Evolutionary conservation across 2,797 vertebrate species (phyloP), one percentile per base, ranked within the genome.

Genomic region (Gallinago stenura): DNA sequence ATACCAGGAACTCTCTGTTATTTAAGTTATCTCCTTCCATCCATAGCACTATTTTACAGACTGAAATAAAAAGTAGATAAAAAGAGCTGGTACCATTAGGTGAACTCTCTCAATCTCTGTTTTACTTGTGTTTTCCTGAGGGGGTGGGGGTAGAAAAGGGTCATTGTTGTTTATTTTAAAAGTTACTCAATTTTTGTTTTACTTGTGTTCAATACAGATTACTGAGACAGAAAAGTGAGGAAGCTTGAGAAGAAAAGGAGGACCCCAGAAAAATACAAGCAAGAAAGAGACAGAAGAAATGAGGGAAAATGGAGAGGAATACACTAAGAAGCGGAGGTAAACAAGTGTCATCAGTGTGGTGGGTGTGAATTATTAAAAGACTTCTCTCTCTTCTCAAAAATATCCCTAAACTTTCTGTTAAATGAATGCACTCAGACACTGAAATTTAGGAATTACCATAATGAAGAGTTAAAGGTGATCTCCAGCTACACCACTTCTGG

Each of bases 41-140:
- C 68, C 41, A 53, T 31, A 78, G 62, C 79, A 39, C 46, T 81
- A 11, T 62, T 92, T 93, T 95, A 87, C 28, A 84, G 73, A 66
- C 70, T 79, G 68, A 92, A 82, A 86, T 92, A 90, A 88, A 93
- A 88, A 83, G 37, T 31, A 93, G 69, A 83, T 88, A 90, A 90
- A 93, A 90, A 81, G 76, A 79, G 10, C 54, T 65, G 20, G 22
- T 45, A 43, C 46, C 28, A 68, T 83, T 79, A 86, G 51, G 70
- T 89, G 86, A 94, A 87, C 56, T 57, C 62, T 68, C 46, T 87
- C 62, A 83, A 46, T 91, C 82, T 89, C 54, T 77, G 8, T 75
- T 85, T 93, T 65, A 76, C 72, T 66, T 76, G 8, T 62, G 28
- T 66, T 90, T 92, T 77, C 43, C 19, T 10, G 5, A 3, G 12